These are phyloP conservation scores for Agrotis segetum DNA, from an alignment of 2,888 invertebrate genomes.

Conservation along the genomic window DNA sequence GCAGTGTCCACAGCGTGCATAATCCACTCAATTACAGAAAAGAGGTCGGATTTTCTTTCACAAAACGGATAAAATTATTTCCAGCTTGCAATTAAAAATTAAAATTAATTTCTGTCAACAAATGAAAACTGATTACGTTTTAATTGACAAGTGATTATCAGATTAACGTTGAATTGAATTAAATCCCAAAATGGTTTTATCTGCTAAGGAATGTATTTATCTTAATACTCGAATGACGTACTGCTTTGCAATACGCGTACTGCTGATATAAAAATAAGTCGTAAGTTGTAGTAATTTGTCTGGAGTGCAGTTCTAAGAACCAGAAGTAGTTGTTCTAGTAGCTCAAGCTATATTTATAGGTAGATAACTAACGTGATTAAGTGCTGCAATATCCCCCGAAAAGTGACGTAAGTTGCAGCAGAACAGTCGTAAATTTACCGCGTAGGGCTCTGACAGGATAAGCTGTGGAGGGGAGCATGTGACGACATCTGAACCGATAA, in stretches of 20 bases:
- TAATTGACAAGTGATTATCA: constrained; percentile 32
- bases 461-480: constrained; percentile 52
- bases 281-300: not conserved
- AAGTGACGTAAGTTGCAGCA: constrained; percentile 65
- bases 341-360: constrained; percentile 20
- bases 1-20: constrained; percentile 45
- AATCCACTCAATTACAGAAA: constrained; percentile 53
- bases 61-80: constrained; percentile 20
- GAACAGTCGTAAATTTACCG: constrained; percentile 70
- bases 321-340: constrained; percentile 12
- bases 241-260: constrained; percentile 9
- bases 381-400: constrained; percentile 60
- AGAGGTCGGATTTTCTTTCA: constrained; percentile 40
- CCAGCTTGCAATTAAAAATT: constrained; percentile 18
- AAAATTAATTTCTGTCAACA: constrained; percentile 14
- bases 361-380: constrained; percentile 43
- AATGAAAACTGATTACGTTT: constrained; percentile 22
- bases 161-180: constrained; percentile 5
- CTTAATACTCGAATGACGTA: constrained; percentile 14
- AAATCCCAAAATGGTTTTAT: constrained; percentile 14
- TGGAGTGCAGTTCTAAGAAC: constrained; percentile 24
- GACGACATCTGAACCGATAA: constrained; percentile 73
- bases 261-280: constrained; percentile 17
- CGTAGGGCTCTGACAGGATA: constrained; percentile 56
- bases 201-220: constrained; percentile 39